Evolutionary conservation across 2,888 invertebrate genomes (phyloP), one percentile per base, ranked within the genome.

Genomic region (Cerastoderma edule): DNA sequence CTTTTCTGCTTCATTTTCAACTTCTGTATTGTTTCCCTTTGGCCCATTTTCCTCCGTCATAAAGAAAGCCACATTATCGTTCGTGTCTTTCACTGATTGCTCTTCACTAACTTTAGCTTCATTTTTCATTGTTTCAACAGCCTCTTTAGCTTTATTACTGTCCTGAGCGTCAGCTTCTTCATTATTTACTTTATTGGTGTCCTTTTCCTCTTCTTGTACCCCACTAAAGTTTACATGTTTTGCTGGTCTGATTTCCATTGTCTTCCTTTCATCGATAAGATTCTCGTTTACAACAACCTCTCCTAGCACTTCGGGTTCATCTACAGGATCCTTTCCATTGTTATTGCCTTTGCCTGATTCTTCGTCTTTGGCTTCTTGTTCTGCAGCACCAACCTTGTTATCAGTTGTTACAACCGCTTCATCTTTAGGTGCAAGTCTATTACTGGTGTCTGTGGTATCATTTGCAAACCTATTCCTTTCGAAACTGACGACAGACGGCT

Each of bases 41-140:
- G 67, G 39, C 27, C 57, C 69, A 10, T 67, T 48, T 10, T 70
- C 71, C 66, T 78, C 78, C 8, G 78, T 78, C 10, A 78, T 64
- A 60, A 78, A 78, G 68, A 78, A 78, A 48, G 69, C 66, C 2
- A 78, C 75, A 39, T 75, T 78, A 5, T 78, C 75, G 33, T 30
- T 48, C 28, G 5, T 13, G 28, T 57, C 44, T 68, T 56, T 46
- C 22, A n/a, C 16, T 35, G 16, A 6, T 28, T 56, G 16, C 44
- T 0, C 33, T 27, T 70, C 27, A 27, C 16, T n/a, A n/a, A 33
- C 50, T 16, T 27, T 22, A 28, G 27, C 39, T 46, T 70, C 69
- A 27, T 30, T 33, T 16, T 53, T 44, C 63, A 27, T 32, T 8
- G n/a, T n/a, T 46, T 57, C 50, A 28, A 22, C 54, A 8, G n/a